Evolutionary conservation across 2,888 invertebrate genomes (phyloP).

Genomic region (Leptinotarsa peninsularis): DNA sequence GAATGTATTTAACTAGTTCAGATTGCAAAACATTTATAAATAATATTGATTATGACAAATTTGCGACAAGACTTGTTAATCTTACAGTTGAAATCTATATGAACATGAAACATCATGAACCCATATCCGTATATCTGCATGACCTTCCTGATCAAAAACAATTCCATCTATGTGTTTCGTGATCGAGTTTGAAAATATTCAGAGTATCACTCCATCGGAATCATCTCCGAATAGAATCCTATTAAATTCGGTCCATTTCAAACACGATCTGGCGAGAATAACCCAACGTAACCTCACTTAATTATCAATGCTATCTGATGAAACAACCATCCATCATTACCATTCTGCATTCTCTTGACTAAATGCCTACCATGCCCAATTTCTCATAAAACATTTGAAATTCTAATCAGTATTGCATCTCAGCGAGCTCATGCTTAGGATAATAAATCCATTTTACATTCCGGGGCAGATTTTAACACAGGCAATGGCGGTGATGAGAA

Average conservation of each 20-base stretch:
- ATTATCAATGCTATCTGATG: constrained; percentile 17
- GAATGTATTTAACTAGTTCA: too few species aligned
- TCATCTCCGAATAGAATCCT: neutral
- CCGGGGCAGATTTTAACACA: constrained; percentile 28
- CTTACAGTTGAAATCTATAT: neutral
- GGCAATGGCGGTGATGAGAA: constrained; percentile 24
- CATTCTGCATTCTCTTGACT: constrained; percentile 32
- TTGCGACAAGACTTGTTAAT: too few species aligned
- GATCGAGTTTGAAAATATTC: neutral
- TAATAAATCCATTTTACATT: constrained; percentile 29
- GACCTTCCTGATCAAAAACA: neutral
- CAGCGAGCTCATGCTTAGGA: constrained; percentile 19
- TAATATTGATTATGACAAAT: too few species aligned
- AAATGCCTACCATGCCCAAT: constrained; percentile 39
- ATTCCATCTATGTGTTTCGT: neutral
- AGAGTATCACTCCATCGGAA: neutral
- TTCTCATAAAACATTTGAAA: constrained; percentile 38
- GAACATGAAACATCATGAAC: neutral
- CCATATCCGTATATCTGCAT: neutral
- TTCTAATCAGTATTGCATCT: constrained; percentile 38
- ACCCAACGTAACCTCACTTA: constrained; percentile 19
- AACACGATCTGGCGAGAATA: constrained; percentile 3
- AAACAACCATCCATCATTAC: constrained; percentile 30
- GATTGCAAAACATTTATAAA: too few species aligned
- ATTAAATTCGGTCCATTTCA: constrained; percentile 12